Base-by-base conservation (phyloP, 2,797 vertebrate genomes). In the Percopsis omiscomaycus region DNA sequence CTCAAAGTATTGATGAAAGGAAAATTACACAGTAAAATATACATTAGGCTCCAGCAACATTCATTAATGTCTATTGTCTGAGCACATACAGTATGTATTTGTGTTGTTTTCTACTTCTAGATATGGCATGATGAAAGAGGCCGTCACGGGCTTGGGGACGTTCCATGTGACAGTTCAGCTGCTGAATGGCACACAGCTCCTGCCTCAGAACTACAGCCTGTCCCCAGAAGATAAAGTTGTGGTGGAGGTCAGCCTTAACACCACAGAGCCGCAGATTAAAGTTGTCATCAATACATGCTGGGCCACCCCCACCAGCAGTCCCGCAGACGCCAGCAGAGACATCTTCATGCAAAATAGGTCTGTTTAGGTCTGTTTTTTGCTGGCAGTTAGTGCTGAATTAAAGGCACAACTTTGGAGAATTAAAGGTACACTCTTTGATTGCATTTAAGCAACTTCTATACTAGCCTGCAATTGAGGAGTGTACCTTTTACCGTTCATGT, bases 251-350 rank as follows among this genome's bases (percentile, higher is more conserved):
- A 89, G 89, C 60, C 90, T 97, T 52, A 93, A 93, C 68, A 89
- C 84, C 5, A 88, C 90, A 49, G 85, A 90, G 1, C 86, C 88
- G 32, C 86, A 91, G 46, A 91, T 96, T 61, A 96, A 92, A 83
- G 90, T 96, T 45, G 84, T 97, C 59, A 91, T 96, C 71, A 90
- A 87, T 4, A 92, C 91, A 69, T 98, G 96, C 90, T 99, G 97
- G 96, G 94, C 92, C 1, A 97, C 96, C 0, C 91, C 94, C 0
- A 91, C 86, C 50, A 87, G 58, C 4, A 86, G 92, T 37, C 86
- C 94, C 6, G 0, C 5, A 13, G 90, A 91, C 70, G 11, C 59
- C 0, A 3, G 58, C 59, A 82, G 75, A 9, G 79, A 89, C 29
- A 15, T 72, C 68, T 98, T 97, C 80, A 86, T 96, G 77, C 89